Evolutionary conservation across 2,888 invertebrate genomes (phyloP).

Genomic region (Xestia sexstrigata): DNA sequence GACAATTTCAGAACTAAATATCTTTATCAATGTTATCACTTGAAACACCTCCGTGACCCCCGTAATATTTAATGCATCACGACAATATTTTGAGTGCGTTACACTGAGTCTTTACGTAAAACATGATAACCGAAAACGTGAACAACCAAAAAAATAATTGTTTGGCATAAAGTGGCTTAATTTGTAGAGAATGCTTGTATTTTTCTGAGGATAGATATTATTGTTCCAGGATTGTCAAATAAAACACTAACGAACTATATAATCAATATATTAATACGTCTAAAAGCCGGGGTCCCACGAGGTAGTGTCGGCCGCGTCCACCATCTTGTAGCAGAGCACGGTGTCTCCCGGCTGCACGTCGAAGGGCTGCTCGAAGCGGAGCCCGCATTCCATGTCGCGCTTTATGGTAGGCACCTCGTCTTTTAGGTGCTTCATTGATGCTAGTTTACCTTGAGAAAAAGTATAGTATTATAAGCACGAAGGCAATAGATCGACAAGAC

Average conservation of each 20-base stretch:
- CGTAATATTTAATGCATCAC: neutral
- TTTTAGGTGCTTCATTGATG: conserved; percentile 97
- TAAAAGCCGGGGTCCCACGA: conserved; percentile 97
- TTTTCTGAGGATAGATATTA: neutral
- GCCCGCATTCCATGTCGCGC: conserved; percentile 96
- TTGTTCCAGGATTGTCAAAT: conserved; percentile 13
- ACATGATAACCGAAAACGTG: neutral
- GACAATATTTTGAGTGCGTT: neutral
- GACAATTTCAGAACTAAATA: too few species aligned
- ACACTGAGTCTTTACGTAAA: neutral
- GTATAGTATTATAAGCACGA: neutral
- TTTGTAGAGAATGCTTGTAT: neutral
- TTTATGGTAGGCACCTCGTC: conserved; percentile 96
- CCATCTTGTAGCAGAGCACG: conserved; percentile 94
- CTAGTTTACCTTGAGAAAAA: conserved; percentile 90
- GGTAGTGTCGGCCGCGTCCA: conserved; percentile 92
- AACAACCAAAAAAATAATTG: neutral
- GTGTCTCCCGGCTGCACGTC: conserved; percentile 94
- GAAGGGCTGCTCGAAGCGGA: conserved; percentile 93
- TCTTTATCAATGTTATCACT: too few species aligned
- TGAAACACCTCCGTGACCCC: too few species aligned
- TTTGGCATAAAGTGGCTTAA: neutral
- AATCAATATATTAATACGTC: conserved; percentile 58
- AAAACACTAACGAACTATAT: conserved; percentile 50
- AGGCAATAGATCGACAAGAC: neutral